Evolutionary conservation across 2,888 invertebrate species (phyloP), one percentile per base, ranked within the genome.

Genomic region (Agriotes lineatus): DNA sequence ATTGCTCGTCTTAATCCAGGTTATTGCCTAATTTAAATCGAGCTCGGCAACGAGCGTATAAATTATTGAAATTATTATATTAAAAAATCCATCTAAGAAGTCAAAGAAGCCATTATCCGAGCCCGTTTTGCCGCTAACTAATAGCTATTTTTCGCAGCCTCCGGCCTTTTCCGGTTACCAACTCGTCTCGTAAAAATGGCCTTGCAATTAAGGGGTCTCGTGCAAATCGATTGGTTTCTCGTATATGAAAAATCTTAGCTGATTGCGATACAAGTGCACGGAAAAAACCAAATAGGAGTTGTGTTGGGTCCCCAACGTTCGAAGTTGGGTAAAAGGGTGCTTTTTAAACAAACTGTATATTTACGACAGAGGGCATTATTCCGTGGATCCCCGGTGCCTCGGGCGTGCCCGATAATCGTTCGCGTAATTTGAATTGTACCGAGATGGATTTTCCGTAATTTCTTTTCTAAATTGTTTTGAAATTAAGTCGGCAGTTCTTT

Each of bases 71-170:
- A 89, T 89, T 89, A 89, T 89, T 89, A 89, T 89, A 89, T 90
- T 89, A 89, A 90, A 89, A 89, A 89, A 89, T 89, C 89, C 89
- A 89, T 89, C 89, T 89, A 87, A 87, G 87, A 87, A 89, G 88
- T 89, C 89, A 89, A 89, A 89, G 89, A 86, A 86, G 85, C 85
- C 86, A 88, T 85, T 82, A 84, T 83, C 82, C 82, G 76, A 78
- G 80, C 84, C 75, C 83, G 76, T 83, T 84, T 80, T 79, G 75
- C 78, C 75, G 77, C 80, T 82, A 82, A 82, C 82, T 82, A 81
- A 83, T 81, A 82, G 81, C 81, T 80, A 81, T 83, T 83, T 82
- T 82, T 79, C 80, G 82, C 80, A 77, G 83, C 75, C 76, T 76
- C 73, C 75, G 74, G 77, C 76, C 72, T 75, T 77, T 75, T 76